Evolutionary conservation across 2,888 invertebrate species (phyloP).

Genomic region (Diarsia dahlii): DNA sequence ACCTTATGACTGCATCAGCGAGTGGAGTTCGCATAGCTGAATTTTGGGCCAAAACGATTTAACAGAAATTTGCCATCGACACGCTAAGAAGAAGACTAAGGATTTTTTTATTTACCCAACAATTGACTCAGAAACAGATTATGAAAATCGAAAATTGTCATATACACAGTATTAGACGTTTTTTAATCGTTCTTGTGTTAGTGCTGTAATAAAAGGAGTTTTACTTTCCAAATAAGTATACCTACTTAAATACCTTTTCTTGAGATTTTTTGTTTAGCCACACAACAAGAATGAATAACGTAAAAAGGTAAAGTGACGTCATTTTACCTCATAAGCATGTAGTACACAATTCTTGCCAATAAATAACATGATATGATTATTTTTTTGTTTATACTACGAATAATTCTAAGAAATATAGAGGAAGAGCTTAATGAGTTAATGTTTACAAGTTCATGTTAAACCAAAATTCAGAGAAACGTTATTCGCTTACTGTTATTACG

Average conservation of each 20-base stretch:
- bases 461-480: neutral
- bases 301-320: neutral
- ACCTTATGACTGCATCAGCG: no score
- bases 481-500: neutral
- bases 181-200: neutral
- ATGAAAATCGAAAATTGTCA: neutral
- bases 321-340: neutral
- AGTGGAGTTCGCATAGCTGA: no score
- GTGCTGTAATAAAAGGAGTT: neutral
- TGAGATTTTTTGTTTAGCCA: neutral
- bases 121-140: neutral
- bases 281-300: neutral
- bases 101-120: neutral
- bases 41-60: no score
- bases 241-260: neutral
- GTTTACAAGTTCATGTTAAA: neutral
- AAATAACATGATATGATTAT: no score
- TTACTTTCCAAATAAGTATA: neutral
- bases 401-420: neutral
- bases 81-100: no score
- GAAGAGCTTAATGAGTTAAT: neutral
- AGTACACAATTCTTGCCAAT: neutral
- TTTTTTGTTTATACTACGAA: neutral
- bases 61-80: no score
- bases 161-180: neutral